These are phyloP conservation scores for Microcebus lehilahytsara DNA, from an alignment of 2,113 vertebrate genomes.

Conservation along the genomic window DNA sequence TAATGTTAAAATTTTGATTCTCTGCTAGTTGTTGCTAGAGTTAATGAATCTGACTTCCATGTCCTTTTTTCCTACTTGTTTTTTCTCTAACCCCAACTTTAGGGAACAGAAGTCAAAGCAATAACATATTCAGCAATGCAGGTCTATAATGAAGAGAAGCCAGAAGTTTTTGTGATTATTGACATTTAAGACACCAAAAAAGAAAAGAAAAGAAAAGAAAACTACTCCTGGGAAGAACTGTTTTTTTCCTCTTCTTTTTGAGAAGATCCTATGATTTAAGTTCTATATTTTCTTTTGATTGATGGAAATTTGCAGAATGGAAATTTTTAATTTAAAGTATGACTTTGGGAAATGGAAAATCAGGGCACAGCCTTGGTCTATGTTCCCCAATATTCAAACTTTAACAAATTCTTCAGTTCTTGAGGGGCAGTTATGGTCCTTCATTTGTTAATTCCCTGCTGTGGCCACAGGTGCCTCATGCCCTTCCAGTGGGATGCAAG, in stretches of 20 bases:
- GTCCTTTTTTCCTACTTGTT: conserved; percentile 28
- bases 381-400: background rate
- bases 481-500: background rate
- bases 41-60: background rate
- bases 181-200: conserved; percentile 89
- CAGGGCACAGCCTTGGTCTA: background rate
- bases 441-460: background rate
- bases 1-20: conserved; percentile 7
- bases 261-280: conserved; percentile 26
- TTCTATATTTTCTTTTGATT: background rate
- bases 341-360: conserved; percentile 38
- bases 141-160: conserved; percentile 91
- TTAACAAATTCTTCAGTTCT: background rate
- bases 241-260: background rate
- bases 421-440: background rate
- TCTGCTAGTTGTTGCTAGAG: background rate
- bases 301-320: background rate
- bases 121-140: conserved; percentile 99
- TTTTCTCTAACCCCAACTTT: conserved; percentile 24
- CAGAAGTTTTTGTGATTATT: conserved; percentile 96
- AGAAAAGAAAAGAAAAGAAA: background rate
- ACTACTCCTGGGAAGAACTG: background rate
- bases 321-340: background rate
- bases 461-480: background rate
- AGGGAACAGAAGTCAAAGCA: conserved; percentile 99